Evolutionary conservation across 2,888 invertebrate genomes (phyloP).

Genomic region (Ashinkailepas kermadecensis): DNA sequence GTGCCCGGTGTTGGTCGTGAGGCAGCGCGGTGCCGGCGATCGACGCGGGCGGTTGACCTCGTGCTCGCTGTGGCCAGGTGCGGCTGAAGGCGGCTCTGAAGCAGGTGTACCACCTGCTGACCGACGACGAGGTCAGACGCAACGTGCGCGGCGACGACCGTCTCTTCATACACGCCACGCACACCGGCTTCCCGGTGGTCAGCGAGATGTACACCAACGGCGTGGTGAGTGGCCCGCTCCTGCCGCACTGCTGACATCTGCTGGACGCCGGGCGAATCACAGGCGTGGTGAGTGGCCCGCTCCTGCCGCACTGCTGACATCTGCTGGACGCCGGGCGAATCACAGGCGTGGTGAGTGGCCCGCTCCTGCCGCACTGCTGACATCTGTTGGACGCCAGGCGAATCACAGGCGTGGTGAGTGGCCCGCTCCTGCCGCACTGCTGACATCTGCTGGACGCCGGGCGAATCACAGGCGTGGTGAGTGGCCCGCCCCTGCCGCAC

Average conservation of each 20-base stretch:
- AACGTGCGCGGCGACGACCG: constrained; percentile 83
- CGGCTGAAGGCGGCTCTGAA: constrained; percentile 68
- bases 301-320: no score
- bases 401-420: constrained; percentile 39
- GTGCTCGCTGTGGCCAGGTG: constrained; percentile 37
- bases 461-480: constrained; percentile 39
- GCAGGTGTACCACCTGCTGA: constrained; percentile 68
- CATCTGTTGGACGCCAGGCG: no score
- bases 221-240: constrained; percentile 30
- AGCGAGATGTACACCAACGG: constrained; percentile 59
- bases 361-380: no score
- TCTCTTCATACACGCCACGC: constrained; percentile 71
- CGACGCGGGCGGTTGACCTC: no score
- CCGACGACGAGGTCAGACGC: constrained; percentile 73
- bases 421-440: no score
- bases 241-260: no score
- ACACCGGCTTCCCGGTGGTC: constrained; percentile 61
- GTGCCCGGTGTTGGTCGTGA: no score
- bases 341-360: constrained; percentile 39
- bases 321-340: no score
- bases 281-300: constrained; percentile 40
- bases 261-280: no score
- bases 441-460: no score
- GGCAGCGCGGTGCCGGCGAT: no score
- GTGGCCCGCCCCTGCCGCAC: not conserved